phyloP scores from a whole-genome alignment of 2,797 vertebrate species.

The Pseudocheirus occidentalis region DNA sequence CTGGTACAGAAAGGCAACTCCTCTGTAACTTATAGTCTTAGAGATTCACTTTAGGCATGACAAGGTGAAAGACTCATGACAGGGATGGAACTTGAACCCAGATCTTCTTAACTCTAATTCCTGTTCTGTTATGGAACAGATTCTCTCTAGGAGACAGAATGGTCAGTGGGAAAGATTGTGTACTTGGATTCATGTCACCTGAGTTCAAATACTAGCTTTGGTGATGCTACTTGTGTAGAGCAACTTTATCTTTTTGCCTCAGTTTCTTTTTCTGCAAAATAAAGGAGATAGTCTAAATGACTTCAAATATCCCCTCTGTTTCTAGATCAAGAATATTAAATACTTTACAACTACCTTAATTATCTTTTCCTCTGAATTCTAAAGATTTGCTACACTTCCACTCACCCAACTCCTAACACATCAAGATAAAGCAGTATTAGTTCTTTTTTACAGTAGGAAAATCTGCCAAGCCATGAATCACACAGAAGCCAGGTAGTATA shows the following conservation, averaged over 20 bases:
- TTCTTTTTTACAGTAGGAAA: background rate
- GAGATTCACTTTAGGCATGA: background rate
- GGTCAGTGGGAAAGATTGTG: background rate
- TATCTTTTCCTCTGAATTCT: conserved; percentile 4
- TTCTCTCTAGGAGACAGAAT: background rate
- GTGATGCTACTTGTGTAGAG: background rate
- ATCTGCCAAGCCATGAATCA: background rate
- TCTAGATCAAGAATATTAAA: background rate
- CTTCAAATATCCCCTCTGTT: background rate
- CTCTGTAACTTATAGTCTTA: background rate
- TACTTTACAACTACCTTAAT: background rate
- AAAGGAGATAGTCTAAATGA: background rate
- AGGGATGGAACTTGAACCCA: background rate
- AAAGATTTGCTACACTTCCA: background rate
- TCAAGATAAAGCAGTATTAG: background rate
- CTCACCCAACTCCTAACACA: background rate
- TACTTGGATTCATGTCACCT: background rate
- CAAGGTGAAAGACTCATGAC: background rate
- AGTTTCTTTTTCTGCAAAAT: background rate
- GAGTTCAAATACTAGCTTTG: background rate
- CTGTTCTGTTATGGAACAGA: background rate
- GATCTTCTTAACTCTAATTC: background rate
- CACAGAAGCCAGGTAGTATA: background rate
- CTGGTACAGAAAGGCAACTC: background rate
- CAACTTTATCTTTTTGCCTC: background rate